These are phyloP conservation scores for Zelleria hepariella DNA, from an alignment of 2,888 invertebrate species.

Conservation along the genomic window DNA sequence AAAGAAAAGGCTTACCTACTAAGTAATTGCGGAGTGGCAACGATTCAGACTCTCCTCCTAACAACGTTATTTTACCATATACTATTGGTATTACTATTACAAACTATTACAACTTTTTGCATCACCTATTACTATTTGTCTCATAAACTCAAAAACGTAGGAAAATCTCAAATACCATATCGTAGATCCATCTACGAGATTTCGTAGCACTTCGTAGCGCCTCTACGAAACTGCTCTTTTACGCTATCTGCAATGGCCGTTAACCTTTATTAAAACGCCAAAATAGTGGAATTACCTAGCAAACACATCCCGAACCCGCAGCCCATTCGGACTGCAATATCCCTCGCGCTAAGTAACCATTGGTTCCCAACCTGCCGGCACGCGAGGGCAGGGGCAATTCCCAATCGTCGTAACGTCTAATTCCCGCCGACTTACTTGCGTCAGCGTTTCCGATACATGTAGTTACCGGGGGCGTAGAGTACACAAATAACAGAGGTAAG, in stretches of 20 bases:
- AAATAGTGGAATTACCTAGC: neutral
- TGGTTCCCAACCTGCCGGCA: neutral
- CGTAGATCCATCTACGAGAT: neutral
- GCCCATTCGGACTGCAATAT: neutral
- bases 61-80: too few species aligned
- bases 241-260: neutral
- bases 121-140: too few species aligned
- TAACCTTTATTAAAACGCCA: neutral
- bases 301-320: neutral
- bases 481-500: neutral
- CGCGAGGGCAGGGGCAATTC: conserved; percentile 46
- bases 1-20: too few species aligned
- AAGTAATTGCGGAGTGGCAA: too few species aligned
- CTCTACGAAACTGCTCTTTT: neutral
- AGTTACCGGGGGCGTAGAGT: neutral
- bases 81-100: too few species aligned
- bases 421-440: conserved; percentile 71
- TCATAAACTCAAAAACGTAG: too few species aligned
- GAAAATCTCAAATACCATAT: neutral
- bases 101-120: too few species aligned
- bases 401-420: conserved; percentile 71
- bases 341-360: neutral
- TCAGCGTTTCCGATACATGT: conserved; percentile 66
- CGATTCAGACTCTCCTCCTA: too few species aligned
- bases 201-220: neutral